Evolutionary conservation across 2,797 vertebrate genomes (phyloP), one percentile per base, ranked within the genome.

Genomic region (Megaceryle alcyon): DNA sequence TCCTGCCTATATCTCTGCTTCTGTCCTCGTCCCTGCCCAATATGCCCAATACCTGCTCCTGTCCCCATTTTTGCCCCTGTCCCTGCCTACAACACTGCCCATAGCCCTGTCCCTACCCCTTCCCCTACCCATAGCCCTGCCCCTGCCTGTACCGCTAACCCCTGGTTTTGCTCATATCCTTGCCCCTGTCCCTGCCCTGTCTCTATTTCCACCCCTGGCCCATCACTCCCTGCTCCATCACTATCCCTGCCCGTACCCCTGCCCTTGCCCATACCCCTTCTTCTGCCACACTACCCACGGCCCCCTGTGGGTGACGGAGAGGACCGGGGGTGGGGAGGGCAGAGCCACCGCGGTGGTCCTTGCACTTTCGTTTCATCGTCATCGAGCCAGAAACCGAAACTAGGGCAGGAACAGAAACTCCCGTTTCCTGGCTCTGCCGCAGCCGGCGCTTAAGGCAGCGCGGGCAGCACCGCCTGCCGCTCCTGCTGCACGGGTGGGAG

Each of bases 261-360:
- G 35, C 35, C 35, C 9, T 35, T 51, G 49, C 49, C 49, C 49
- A 51, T 51, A 51, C 31, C 31, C 31, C 21, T 46, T 26, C 48
- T 51, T 26, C 48, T 51, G 79, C 39, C 48, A 17, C 15, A 22
- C 28, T n/a, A 28, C 35, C 44, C 46, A 20, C 22, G 25, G 53
- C 31, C 19, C 71, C 21, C 31, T 18, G 26, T 7, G 17, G 15
- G 35, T 4, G 14, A 5, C 6, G 25, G 28, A 8, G 7, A 25
- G 14, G 7, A 2, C 7, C 26, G 26, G 14, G 6, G 2, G 12
- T 8, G 6, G 9, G 29, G 12, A 8, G 5, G 13, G 31, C 41
- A 46, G 17, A 19, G 17, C 7, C n/a, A 3, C 37, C 3, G 3
- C 12, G 6, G 15, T 0, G 0, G 1, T 5, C 7, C 9, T 3